phyloP scores from a whole-genome alignment of 2,113 vertebrate species.

The Hystrix cristata region DNA sequence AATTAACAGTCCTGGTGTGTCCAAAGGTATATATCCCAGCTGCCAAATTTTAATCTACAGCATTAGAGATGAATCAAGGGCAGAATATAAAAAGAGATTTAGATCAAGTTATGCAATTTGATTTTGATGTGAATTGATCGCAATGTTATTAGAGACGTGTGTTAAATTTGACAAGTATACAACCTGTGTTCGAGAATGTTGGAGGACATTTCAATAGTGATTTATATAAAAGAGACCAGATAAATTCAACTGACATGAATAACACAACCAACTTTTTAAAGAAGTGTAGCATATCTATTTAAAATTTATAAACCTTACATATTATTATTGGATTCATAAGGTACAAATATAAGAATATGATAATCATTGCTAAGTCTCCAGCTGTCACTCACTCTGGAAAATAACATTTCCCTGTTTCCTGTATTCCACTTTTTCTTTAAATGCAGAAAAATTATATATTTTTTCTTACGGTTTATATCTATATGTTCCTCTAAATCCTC shows the following conservation, averaged over 20 bases:
- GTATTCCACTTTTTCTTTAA: background rate
- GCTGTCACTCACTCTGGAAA: background rate
- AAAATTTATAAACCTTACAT: too few relatives aligned
- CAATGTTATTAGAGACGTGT: background rate
- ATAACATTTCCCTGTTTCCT: background rate
- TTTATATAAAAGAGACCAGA: background rate
- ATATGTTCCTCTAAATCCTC: too few relatives aligned
- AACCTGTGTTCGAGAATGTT: fast-evolving
- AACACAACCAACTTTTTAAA: too few relatives aligned
- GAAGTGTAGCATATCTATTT: too few relatives aligned
- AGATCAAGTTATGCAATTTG: background rate
- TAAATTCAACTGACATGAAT: too few relatives aligned
- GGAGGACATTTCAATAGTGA: background rate
- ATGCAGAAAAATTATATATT: background rate
- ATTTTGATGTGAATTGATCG: background rate
- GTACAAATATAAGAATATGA: too few relatives aligned
- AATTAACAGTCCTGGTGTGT: background rate
- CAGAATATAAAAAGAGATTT: background rate
- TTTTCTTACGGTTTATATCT: too few relatives aligned
- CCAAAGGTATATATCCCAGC: background rate
- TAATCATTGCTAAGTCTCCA: too few relatives aligned
- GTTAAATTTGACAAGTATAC: background rate
- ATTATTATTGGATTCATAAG: too few relatives aligned
- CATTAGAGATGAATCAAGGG: background rate
- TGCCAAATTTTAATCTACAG: background rate